Evolutionary conservation across 2,797 vertebrate genomes (phyloP).

Genomic region (Platalea minor): DNA sequence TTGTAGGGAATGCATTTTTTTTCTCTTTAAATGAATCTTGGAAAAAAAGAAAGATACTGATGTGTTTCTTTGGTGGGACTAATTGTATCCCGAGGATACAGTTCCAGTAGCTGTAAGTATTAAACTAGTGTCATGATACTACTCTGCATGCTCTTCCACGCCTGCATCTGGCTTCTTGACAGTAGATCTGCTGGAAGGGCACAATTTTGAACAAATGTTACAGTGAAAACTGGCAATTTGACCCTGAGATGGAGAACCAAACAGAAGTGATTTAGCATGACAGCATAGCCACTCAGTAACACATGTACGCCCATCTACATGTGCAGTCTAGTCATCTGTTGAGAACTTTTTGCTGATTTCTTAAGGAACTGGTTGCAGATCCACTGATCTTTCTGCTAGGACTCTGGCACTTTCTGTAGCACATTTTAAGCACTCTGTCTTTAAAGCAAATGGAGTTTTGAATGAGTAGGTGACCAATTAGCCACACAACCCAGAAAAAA

Average conservation of each 20-base stretch:
- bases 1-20: neutral
- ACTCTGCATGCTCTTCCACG: neutral
- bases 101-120: neutral
- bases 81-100: neutral
- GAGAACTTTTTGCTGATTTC: neutral
- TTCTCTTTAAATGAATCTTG: neutral
- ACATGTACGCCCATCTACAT: too few species aligned
- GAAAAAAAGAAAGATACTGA: neutral
- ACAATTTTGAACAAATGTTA: neutral
- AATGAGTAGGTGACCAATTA: neutral
- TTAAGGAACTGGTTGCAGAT: neutral
- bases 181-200: neutral
- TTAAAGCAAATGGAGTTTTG: neutral
- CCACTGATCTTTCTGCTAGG: neutral
- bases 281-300: neutral
- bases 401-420: neutral
- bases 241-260: neutral
- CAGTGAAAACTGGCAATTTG: neutral
- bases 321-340: neutral
- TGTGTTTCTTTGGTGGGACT: neutral
- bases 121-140: neutral
- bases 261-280: too few species aligned
- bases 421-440: neutral
- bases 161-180: neutral
- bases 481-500: neutral